phyloP scores from a whole-genome alignment of 2,888 invertebrate genomes.

The Calephelis perditalis region DNA sequence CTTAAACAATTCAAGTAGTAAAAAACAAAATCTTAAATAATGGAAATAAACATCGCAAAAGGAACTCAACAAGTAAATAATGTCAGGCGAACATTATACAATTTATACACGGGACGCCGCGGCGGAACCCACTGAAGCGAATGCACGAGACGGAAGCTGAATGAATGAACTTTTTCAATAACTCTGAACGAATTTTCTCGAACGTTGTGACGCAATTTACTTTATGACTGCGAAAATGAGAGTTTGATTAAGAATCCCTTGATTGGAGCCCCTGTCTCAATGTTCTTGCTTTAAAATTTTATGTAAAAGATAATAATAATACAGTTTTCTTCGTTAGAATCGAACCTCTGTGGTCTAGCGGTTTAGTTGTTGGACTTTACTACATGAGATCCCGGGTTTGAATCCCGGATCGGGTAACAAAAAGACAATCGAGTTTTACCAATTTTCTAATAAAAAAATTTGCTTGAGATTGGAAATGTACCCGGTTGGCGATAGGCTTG shows the following conservation, averaged over 20 bases:
- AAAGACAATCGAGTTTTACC: too few relatives aligned
- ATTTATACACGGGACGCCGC: neutral
- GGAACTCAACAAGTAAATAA: neutral
- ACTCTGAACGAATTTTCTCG: conserved; percentile 18
- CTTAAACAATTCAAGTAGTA: too few relatives aligned
- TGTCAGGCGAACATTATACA: neutral
- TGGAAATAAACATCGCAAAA: neutral
- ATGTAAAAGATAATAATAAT: neutral
- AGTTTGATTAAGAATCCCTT: conserved; percentile 5
- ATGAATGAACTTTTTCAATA: conserved; percentile 61
- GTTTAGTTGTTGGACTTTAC: too few relatives aligned
- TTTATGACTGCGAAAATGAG: conserved; percentile 5
- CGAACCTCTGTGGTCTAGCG: too few relatives aligned
- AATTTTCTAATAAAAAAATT: too few relatives aligned
- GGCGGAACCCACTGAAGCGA: conserved; percentile 20
- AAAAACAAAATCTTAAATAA: too few relatives aligned
- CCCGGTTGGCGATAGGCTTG: too few relatives aligned
- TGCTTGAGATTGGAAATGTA: too few relatives aligned
- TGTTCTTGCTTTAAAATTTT: neutral
- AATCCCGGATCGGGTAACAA: too few relatives aligned
- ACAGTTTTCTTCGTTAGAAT: too few relatives aligned
- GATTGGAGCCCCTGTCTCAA: neutral
- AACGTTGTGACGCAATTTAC: conserved; percentile 11
- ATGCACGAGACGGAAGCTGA: conserved; percentile 26
- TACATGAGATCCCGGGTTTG: too few relatives aligned